These are phyloP conservation scores for Pyrrhia umbra DNA, from an alignment of 2,888 invertebrate species.

Conservation along the genomic window DNA sequence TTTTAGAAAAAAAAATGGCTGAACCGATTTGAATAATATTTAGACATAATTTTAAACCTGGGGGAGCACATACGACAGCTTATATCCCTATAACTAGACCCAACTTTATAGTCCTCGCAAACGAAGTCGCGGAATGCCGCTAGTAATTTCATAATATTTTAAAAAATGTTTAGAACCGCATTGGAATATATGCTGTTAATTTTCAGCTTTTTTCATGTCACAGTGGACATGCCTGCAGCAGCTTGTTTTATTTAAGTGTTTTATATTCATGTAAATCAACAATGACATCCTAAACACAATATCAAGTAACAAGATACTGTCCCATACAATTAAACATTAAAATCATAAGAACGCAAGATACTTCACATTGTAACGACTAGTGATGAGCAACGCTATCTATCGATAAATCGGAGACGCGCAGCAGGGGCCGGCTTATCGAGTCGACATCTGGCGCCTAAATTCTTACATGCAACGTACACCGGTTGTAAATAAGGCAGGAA, in stretches of 20 bases:
- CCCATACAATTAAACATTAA: conserved; percentile 51
- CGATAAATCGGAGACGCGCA: conserved; percentile 76
- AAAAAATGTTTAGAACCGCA: no score
- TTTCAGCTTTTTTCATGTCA: no score
- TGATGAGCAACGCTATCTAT: conserved; percentile 68
- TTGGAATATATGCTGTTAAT: no score
- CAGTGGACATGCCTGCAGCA: no score
- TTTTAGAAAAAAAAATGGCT: no score
- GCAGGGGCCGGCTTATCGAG: conserved; percentile 73
- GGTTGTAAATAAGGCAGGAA: conserved; percentile 66
- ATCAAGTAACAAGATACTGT: conserved; percentile 28
- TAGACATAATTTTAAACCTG: no score
- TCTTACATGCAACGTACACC: conserved; percentile 73
- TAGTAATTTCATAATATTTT: no score
- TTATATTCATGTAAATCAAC: conserved; percentile 13
- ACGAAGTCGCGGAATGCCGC: no score
- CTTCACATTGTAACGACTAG: conserved; percentile 53
- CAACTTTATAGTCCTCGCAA: no score
- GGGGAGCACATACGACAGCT: no score
- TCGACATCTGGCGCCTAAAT: conserved; percentile 87
- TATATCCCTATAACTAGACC: no score
- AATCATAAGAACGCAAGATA: conserved; percentile 37
- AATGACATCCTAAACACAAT: conserved; percentile 32
- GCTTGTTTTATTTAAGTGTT: neutral
- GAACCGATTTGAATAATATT: no score